Base-by-base conservation (phyloP, 1,140 invertebrate genomes). In the Callitettix versicolor region DNA sequence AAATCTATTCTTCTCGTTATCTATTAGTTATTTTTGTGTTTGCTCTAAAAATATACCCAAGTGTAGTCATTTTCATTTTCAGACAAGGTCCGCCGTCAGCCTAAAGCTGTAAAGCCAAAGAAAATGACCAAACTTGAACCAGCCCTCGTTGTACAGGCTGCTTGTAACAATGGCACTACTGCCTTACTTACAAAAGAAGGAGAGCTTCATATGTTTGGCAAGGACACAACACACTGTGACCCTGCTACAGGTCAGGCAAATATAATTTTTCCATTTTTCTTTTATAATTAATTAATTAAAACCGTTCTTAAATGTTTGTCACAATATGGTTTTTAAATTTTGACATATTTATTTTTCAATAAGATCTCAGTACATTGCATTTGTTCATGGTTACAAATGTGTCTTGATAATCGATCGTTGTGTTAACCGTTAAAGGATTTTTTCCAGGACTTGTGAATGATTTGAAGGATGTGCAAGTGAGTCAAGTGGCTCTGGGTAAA, bases 121-220 rank as follows among this genome's bases (percentile, higher is more conserved):
- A 93, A 89, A 71, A 92, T 96, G 74, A 79, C 83, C 43, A 90
- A 91, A 73, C 80, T 95, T 26, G 92, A 95, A 62, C 84, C 87
- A 0, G 83, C 92, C 64, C 77, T 81, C 63, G 81, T 96, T 12
- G 75, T 87, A 1, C 80, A 81, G 65, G 85, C 85, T 1, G 90
- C 92, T 3, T 95, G 92, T 65, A 97, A 96, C 70, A 93, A 93
- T 74, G 94, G 92, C 6, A 92, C 90, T 15, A 94, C 91, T 26
- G 93, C 92, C 21, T 77, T 97, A 38, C 85, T 97, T 0, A 93
- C 89, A 9, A 82, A 85, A 65, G 84, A 89, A 53, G 94, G 94
- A 0, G 83, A 91, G 61, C 70, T 96, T 1, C 80, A 88, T 38
- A 91, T 98, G 83, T 96, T 92, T 71, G 94, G 94, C 20, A 97